Evolutionary conservation across 2,113 vertebrate genomes (phyloP).

Genomic region (Gambusia affinis): DNA sequence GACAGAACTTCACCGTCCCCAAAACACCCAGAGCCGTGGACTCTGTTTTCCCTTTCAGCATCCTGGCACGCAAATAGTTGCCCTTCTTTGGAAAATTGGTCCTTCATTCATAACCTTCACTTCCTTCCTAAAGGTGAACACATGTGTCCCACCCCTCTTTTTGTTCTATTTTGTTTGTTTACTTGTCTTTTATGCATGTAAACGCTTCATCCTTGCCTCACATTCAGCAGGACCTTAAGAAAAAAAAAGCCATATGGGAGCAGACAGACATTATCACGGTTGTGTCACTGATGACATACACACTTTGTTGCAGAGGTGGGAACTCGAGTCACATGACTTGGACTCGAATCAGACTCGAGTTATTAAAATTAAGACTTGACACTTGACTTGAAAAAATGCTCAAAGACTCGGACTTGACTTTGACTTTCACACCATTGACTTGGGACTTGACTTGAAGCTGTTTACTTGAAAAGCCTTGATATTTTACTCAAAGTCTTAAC

Average conservation of each 20-base stretch:
- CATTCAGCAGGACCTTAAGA: constrained; percentile 30
- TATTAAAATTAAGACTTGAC: no score
- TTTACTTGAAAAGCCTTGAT: no score
- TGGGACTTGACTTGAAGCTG: no score
- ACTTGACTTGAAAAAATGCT: no score
- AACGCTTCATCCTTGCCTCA: constrained; percentile 14
- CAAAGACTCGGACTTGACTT: no score
- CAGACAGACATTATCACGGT: constrained; percentile 70
- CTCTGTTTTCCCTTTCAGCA: constrained; percentile 21
- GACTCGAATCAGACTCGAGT: no score
- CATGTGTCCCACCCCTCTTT: constrained; percentile 43
- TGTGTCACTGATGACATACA: constrained; percentile 78
- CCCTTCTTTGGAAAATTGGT: constrained; percentile 74
- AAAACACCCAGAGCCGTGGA: constrained; percentile 47
- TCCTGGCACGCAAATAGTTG: constrained; percentile 7
- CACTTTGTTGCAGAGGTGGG: neutral
- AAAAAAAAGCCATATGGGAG: constrained; percentile 60
- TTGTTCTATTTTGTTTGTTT: constrained; percentile 25
- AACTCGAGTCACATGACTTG: no score
- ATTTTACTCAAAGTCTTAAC: no score
- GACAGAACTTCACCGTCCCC: constrained; percentile 58
- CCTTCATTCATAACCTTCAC: constrained; percentile 93
- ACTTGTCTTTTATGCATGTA: constrained; percentile 23
- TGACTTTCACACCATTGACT: no score
- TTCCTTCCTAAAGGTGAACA: constrained; percentile 75